phyloP scores from a whole-genome alignment of 2,888 invertebrate species.

The Magallana nippona region DNA sequence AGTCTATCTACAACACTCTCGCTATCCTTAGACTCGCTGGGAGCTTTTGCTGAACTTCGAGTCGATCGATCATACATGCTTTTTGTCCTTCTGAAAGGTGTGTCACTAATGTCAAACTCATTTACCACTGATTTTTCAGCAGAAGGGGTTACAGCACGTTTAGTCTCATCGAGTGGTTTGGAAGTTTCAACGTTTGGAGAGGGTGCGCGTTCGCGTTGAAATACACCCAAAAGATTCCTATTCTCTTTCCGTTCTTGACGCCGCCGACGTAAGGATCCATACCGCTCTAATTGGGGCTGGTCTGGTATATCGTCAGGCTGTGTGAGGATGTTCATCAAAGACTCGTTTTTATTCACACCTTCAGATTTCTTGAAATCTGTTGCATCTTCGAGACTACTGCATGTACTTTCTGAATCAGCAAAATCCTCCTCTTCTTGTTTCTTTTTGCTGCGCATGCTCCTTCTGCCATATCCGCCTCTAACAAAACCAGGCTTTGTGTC shows the following conservation, averaged over 20 bases:
- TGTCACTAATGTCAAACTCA: conserved; percentile 53
- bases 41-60: conserved; percentile 17
- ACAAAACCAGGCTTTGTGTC: conserved; percentile 59
- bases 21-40: conserved; percentile 46
- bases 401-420: conserved; percentile 58
- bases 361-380: conserved; percentile 53
- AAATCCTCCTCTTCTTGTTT: conserved; percentile 45
- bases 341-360: conserved; percentile 64
- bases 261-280: conserved; percentile 70
- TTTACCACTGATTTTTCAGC: conserved; percentile 57
- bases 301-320: conserved; percentile 61
- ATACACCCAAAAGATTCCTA: conserved; percentile 55
- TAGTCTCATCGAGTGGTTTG: conserved; percentile 49
- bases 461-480: conserved; percentile 64
- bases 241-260: conserved; percentile 64
- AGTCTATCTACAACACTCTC: conserved; percentile 55
- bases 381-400: conserved; percentile 57
- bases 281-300: conserved; percentile 65
- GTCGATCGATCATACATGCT: conserved; percentile 60
- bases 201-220: conserved; percentile 71
- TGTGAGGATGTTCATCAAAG: conserved; percentile 70
- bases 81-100: conserved; percentile 59
- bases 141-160: conserved; percentile 39
- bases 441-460: conserved; percentile 61
- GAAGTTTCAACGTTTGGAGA: conserved; percentile 66